Evolutionary conservation across 2,888 invertebrate genomes (phyloP).

Genomic region (Cryptocephalus moraei): DNA sequence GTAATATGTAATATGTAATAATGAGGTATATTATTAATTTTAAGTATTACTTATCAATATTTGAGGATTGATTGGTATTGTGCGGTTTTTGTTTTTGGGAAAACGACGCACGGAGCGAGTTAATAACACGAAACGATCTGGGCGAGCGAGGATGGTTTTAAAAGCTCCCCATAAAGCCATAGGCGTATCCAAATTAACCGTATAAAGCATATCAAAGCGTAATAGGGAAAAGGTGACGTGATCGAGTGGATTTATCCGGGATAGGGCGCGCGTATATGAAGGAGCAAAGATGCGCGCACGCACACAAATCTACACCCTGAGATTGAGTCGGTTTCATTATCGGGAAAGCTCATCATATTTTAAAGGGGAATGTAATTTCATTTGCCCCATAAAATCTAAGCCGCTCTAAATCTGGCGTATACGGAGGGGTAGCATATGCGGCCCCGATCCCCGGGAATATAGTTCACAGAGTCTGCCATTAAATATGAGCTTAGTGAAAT

Average conservation of each 20-base stretch:
- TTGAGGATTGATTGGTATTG: too few relatives aligned
- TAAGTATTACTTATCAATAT: too few relatives aligned
- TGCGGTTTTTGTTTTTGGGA: too few relatives aligned
- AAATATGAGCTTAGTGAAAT: slow-evolving; percentile 44
- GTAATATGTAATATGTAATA: too few relatives aligned
- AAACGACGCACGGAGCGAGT: too few relatives aligned
- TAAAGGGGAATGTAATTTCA: slow-evolving; percentile 43
- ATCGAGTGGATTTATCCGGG: slow-evolving; percentile 5
- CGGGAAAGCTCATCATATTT: slow-evolving; percentile 43
- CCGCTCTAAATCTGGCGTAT: slow-evolving; percentile 38
- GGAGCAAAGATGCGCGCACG: slow-evolving; percentile 4
- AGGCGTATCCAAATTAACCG: too few relatives aligned
- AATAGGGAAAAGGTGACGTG: slow-evolving; percentile 4
- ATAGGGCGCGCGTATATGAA: slow-evolving; percentile 7
- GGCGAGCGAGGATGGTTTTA: too few relatives aligned
- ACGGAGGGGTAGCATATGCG: slow-evolving; percentile 37
- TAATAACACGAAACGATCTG: too few relatives aligned
- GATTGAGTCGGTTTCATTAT: slow-evolving; percentile 41
- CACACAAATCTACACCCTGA: slow-evolving; percentile 14
- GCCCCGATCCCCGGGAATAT: slow-evolving; percentile 33
- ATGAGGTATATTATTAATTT: too few relatives aligned
- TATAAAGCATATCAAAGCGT: neutral
- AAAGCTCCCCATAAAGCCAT: too few relatives aligned
- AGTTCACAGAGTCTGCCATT: slow-evolving; percentile 39
- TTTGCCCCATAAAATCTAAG: slow-evolving; percentile 43